phyloP scores from a whole-genome alignment of 1,140 invertebrate species.

The Tigriopus japonicus region DNA sequence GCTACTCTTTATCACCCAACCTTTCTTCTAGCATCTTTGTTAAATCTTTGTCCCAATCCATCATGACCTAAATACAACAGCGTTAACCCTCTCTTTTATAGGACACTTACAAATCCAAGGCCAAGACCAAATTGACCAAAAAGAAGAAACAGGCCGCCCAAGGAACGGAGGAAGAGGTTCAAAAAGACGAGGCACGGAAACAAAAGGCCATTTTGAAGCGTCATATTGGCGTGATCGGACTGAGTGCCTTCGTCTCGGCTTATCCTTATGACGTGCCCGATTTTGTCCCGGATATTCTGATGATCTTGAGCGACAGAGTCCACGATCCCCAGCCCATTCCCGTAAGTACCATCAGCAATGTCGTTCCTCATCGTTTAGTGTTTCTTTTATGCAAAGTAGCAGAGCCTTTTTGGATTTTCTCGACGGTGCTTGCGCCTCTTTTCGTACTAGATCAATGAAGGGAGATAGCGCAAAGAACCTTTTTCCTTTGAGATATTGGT shows the following conservation, averaged over 20 bases:
- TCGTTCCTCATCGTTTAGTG: no score
- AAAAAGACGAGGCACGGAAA: not conserved
- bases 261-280: conserved; percentile 76
- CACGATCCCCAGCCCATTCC: conserved; percentile 80
- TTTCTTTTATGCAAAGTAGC: no score
- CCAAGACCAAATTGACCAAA: conserved; percentile 1
- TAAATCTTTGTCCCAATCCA: no score
- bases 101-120: not conserved
- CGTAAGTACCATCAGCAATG: conserved; percentile 21
- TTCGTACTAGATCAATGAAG: no score
- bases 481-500: no score
- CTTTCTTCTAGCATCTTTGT: no score
- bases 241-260: conserved; percentile 69
- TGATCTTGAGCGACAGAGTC: conserved; percentile 52
- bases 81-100: no score
- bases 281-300: conserved; percentile 59
- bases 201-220: not conserved
- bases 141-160: not conserved
- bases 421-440: no score
- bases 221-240: conserved; percentile 48
- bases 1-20: no score
- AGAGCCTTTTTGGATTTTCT: no score
- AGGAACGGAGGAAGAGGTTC: not conserved
- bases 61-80: no score
- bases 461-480: no score